phyloP scores from a whole-genome alignment of 2,113 vertebrate genomes.

The Zingel zingel region DNA sequence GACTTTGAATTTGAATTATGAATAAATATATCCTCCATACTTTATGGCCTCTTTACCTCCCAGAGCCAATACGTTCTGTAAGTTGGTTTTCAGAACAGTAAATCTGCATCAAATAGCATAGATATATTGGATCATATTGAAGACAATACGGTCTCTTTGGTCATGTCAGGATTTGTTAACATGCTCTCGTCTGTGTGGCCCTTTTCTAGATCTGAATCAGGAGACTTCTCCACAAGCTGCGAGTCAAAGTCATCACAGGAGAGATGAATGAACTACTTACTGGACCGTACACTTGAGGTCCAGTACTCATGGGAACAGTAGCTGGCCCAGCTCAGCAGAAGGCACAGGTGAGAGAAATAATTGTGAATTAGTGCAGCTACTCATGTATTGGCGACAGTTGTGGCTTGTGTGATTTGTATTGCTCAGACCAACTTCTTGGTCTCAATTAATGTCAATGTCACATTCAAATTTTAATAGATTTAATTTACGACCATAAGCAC shows the following conservation, averaged over 20 bases:
- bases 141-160: background rate
- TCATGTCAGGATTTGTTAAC: conserved; percentile 5
- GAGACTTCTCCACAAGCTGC: conserved; percentile 2
- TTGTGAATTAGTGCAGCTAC: background rate
- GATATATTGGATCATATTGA: background rate
- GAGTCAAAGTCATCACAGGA: background rate
- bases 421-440: background rate
- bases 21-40: too few species aligned
- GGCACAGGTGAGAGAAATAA: conserved; percentile 47
- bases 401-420: background rate
- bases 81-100: background rate
- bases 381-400: background rate
- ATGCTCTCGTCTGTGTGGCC: conserved; percentile 49
- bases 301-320: background rate
- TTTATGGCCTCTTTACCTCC: conserved; percentile 8
- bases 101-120: background rate
- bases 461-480: background rate
- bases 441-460: background rate
- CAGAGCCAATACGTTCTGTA: conserved; percentile 32
- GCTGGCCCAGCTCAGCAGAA: background rate
- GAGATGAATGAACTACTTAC: background rate
- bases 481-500: too few species aligned
- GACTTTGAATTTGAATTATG: too few species aligned
- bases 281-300: background rate
- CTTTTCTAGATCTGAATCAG: conserved; percentile 40